phyloP scores from a whole-genome alignment of 2,797 vertebrate genomes.

The Sebastes vulpes region DNA sequence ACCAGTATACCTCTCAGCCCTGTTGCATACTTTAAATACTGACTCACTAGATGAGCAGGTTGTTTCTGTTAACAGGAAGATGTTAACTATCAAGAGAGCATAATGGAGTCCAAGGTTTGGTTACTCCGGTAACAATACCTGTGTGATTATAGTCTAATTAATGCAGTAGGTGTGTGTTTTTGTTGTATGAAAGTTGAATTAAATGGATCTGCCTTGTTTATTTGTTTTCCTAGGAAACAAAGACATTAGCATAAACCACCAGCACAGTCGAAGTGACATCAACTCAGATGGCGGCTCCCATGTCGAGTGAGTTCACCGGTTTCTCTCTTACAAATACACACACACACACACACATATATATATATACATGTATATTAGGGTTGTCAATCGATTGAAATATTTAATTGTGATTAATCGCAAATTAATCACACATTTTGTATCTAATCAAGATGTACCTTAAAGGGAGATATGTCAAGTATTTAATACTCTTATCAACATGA shows the following conservation, averaged over 20 bases:
- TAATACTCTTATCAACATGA: accelerated
- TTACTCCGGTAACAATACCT: background rate
- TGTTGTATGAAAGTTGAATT: background rate
- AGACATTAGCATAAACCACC: conserved; percentile 60
- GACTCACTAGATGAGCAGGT: background rate
- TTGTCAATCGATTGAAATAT: too few species aligned
- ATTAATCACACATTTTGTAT: too few species aligned
- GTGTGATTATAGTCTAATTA: background rate
- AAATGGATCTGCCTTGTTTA: background rate
- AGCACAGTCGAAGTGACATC: conserved; percentile 73
- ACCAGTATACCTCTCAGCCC: background rate
- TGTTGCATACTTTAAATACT: background rate
- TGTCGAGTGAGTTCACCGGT: conserved; percentile 63
- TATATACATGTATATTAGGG: too few species aligned
- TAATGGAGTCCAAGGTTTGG: background rate
- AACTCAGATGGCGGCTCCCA: conserved; percentile 26
- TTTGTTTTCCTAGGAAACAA: conserved; percentile 47
- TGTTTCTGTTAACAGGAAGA: conserved; percentile 2
- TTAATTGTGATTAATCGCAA: too few species aligned
- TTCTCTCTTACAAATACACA: background rate
- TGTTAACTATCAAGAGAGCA: background rate
- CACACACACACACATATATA: background rate
- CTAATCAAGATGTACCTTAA: too few species aligned
- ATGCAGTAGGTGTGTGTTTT: background rate
- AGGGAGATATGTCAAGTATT: too few species aligned